Evolutionary conservation across 92 coral and sea anemone species (phyloP).

Genomic region (Isaurus tuberculatus): DNA sequence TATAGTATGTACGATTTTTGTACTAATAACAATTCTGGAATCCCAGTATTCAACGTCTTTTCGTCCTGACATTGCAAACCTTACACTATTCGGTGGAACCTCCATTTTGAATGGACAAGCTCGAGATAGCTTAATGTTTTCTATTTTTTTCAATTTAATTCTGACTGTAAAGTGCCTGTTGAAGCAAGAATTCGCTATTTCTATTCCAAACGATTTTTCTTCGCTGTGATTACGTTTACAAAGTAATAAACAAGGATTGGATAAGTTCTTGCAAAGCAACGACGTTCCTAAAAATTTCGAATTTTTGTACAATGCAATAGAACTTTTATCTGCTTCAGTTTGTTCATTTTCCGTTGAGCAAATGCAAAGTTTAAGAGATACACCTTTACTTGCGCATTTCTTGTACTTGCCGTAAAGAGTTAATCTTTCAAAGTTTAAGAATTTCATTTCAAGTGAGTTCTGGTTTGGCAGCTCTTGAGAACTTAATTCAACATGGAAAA

Average conservation of each 20-base stretch:
- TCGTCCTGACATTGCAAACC: conserved; percentile 71
- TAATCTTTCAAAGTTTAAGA: conserved; percentile 76
- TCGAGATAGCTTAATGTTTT: conserved; percentile 68
- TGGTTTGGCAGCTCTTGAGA: conserved; percentile 57
- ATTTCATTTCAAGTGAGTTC: conserved; percentile 66
- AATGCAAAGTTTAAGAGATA: conserved; percentile 71
- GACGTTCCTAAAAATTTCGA: neutral
- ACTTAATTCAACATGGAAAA: conserved; percentile 68
- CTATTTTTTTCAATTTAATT: conserved; percentile 38
- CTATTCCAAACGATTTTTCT: conserved; percentile 62
- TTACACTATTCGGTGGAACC: conserved; percentile 60
- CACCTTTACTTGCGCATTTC: conserved; percentile 81
- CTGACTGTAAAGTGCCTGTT: conserved; percentile 31
- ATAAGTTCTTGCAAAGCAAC: neutral
- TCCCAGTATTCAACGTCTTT: conserved; percentile 49
- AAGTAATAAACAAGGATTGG: conserved; percentile 54
- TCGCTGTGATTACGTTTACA: conserved; percentile 62
- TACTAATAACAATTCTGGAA: neutral
- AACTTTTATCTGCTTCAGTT: neutral
- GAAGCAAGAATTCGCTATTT: conserved; percentile 67
- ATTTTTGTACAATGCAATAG: neutral
- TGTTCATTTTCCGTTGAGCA: conserved; percentile 54
- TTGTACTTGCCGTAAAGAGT: conserved; percentile 74
- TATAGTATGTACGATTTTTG: neutral
- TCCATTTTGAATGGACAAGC: conserved; percentile 57